phyloP scores from a whole-genome alignment of 2,888 invertebrate species.

The Altica lythri region DNA sequence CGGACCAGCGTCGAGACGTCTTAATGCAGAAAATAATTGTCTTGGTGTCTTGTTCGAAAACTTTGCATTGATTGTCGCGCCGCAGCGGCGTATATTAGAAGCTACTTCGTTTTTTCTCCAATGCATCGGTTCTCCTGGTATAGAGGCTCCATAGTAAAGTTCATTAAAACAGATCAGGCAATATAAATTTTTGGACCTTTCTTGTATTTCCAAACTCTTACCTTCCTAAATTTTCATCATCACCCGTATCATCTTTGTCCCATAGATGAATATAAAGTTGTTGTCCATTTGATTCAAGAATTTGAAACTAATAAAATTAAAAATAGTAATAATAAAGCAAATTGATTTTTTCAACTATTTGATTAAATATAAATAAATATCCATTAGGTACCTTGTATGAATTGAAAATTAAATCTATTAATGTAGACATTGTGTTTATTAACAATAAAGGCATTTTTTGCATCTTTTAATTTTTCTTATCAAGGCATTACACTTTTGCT shows the following conservation, averaged over 20 bases:
- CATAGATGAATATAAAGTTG: slow-evolving; percentile 75
- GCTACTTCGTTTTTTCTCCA: too few species aligned
- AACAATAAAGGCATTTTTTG: background rate
- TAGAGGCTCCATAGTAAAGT: background rate
- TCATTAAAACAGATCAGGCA: background rate
- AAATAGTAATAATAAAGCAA: slow-evolving; percentile 22
- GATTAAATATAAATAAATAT: too few species aligned
- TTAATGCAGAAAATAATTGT: too few species aligned
- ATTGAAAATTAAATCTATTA: background rate
- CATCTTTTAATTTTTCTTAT: background rate
- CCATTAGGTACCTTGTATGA: too few species aligned
- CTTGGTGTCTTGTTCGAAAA: too few species aligned
- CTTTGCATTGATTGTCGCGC: too few species aligned
- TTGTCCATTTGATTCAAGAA: slow-evolving; percentile 72
- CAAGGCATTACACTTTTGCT: slow-evolving; percentile 18
- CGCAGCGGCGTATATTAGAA: too few species aligned
- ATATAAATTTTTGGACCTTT: slow-evolving; percentile 8
- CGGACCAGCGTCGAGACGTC: too few species aligned
- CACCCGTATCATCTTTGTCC: slow-evolving; percentile 85
- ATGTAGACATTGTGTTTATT: background rate
- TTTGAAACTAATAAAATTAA: slow-evolving; percentile 51
- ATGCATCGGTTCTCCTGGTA: too few species aligned
- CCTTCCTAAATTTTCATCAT: slow-evolving; percentile 89
- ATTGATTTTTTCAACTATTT: slow-evolving; percentile 8
- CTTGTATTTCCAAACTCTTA: slow-evolving; percentile 57